A percentile compares a stretch with the other conserved stretches of the same genome.
Conservation (phyloP, 2,113 vertebrate species). For the Rhea americana region DNA sequence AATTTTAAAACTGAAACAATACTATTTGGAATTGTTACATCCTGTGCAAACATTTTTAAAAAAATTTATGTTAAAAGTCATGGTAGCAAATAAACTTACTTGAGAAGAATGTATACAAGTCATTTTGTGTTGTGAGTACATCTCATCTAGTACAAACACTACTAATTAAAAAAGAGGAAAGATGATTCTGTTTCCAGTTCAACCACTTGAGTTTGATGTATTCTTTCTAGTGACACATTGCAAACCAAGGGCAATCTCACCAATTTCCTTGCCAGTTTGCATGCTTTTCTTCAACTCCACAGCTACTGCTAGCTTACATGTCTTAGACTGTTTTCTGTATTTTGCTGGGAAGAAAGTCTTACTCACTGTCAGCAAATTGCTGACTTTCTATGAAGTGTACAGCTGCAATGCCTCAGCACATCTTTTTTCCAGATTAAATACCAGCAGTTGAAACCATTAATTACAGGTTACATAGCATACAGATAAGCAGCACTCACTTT, state of each 20-base stretch:
- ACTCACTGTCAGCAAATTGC: constrained; percentile 12
- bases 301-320: not conserved
- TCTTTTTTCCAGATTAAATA: constrained; percentile 44
- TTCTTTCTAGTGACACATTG: not conserved
- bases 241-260: not conserved
- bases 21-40: not conserved
- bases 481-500: constrained; percentile 50
- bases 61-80: not conserved
- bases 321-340: constrained; percentile 1
- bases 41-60: not conserved
- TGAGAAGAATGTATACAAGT: not conserved
- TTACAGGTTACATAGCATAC: constrained; percentile 53
- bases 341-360: constrained; percentile 6
- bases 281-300: not conserved
- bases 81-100: not conserved
- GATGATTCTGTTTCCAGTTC: not conserved
- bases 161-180: not conserved
- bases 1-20: not conserved
- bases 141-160: not conserved
- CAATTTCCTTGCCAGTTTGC: not conserved
- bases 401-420: constrained; percentile 43
- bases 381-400: constrained; percentile 39
- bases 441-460: constrained; percentile 48
- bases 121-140: not conserved
- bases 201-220: not conserved